phyloP scores from a whole-genome alignment of 2,888 invertebrate species.

The Odontomyia ornata region DNA sequence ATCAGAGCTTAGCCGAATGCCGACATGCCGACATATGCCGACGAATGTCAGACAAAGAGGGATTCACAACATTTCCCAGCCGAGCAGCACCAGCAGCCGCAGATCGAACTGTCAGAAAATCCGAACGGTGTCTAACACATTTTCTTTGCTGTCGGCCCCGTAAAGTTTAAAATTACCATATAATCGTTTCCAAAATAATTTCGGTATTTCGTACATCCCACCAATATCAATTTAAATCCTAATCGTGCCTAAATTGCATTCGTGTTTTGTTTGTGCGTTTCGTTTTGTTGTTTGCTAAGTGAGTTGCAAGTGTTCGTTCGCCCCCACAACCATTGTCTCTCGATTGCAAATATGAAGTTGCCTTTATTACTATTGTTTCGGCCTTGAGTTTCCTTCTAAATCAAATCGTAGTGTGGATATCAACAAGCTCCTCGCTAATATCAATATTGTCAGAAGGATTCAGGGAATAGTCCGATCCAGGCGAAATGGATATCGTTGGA shows the following conservation, averaged over 20 bases:
- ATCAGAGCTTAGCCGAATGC: too few species aligned
- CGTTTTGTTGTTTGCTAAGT: background rate
- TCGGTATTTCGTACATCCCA: too few species aligned
- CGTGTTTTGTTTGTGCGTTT: background rate
- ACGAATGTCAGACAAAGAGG: too few species aligned
- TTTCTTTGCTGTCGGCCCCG: too few species aligned
- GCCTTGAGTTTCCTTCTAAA: background rate
- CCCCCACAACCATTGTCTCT: background rate
- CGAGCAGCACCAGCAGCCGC: too few species aligned
- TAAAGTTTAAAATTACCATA: too few species aligned
- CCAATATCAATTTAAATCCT: too few species aligned
- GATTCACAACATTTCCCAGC: too few species aligned
- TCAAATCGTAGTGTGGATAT: background rate
- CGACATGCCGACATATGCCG: too few species aligned
- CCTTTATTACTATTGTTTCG: background rate
- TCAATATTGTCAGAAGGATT: background rate
- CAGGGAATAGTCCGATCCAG: background rate
- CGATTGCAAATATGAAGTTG: background rate
- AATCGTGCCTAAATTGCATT: background rate
- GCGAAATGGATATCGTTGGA: constrained; percentile 56
- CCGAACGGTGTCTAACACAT: too few species aligned
- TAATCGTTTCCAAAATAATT: too few species aligned
- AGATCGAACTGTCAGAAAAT: too few species aligned
- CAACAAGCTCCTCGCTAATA: background rate
- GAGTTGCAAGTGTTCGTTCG: background rate